phyloP scores from a whole-genome alignment of 2,888 invertebrate species.

The Polydrusus pterygomalis region DNA sequence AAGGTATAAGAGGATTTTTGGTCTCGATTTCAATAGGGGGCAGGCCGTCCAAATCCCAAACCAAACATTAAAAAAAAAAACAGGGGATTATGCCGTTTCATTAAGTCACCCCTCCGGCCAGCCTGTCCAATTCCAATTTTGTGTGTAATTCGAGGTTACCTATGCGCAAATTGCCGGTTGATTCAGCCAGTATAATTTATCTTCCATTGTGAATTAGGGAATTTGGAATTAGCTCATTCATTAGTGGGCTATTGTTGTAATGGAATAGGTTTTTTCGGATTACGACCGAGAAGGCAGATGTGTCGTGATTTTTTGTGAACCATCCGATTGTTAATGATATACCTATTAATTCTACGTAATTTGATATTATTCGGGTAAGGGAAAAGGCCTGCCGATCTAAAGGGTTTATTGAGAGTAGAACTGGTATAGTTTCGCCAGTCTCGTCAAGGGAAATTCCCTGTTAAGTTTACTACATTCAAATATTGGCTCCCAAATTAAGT shows the following conservation, averaged over 20 bases:
- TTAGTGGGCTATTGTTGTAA: constrained; percentile 17
- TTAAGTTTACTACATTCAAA: too few species aligned
- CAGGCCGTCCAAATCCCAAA: background rate
- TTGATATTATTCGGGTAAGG: constrained; percentile 2
- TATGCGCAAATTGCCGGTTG: constrained; percentile 56
- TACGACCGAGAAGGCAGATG: constrained; percentile 15
- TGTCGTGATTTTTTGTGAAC: constrained; percentile 16
- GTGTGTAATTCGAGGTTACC: constrained; percentile 56
- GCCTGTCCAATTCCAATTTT: constrained; percentile 53
- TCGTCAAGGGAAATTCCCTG: too few species aligned
- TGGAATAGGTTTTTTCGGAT: constrained; percentile 26
- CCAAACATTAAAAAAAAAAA: background rate
- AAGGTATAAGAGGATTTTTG: too few species aligned
- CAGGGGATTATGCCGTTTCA: constrained; percentile 10
- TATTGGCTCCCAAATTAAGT: too few species aligned
- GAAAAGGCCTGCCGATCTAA: background rate
- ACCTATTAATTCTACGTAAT: constrained; percentile 35
- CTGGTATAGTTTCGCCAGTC: too few species aligned
- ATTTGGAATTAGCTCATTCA: constrained; percentile 25
- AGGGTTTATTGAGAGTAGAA: too few species aligned
- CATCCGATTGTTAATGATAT: constrained; percentile 21
- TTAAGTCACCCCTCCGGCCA: background rate
- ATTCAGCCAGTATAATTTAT: constrained; percentile 2
- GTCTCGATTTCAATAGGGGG: too few species aligned
- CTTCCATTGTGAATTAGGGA: constrained; percentile 14